Conservation (phyloP, 2,797 vertebrate genomes). For the Sebastes matsubarae region DNA sequence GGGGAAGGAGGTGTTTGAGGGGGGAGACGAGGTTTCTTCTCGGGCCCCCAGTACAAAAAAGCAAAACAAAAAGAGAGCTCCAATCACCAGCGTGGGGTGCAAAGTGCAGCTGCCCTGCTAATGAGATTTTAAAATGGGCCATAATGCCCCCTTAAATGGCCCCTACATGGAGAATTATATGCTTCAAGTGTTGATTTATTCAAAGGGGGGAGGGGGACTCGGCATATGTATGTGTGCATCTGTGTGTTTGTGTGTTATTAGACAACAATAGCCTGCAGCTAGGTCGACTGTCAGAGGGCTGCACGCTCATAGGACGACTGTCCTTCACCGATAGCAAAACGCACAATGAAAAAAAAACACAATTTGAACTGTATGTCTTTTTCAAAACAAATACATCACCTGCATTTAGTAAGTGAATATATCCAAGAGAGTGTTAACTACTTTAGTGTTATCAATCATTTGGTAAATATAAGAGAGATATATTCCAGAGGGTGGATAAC, state of each 20-base stretch:
- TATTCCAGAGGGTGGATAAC: neutral
- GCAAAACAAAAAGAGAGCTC: slow-evolving; percentile 77
- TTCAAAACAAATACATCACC: neutral
- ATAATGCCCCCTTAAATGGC: slow-evolving; percentile 82
- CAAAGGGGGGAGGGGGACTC: slow-evolving; percentile 50
- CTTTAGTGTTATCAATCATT: neutral
- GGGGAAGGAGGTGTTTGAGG: slow-evolving; percentile 22
- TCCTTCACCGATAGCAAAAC: slow-evolving; percentile 24
- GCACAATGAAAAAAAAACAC: neutral
- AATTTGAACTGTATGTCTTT: neutral
- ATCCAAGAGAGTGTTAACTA: neutral
- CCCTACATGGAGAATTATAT: slow-evolving; percentile 83
- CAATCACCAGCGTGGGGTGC: slow-evolving; percentile 80
- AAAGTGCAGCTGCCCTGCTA: slow-evolving; percentile 85
- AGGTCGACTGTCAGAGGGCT: slow-evolving; percentile 49
- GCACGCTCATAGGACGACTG: slow-evolving; percentile 11
- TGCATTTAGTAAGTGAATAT: neutral
- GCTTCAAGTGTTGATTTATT: slow-evolving; percentile 79
- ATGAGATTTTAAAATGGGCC: slow-evolving; percentile 86
- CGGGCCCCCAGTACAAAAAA: slow-evolving; percentile 57
- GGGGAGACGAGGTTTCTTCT: slow-evolving; percentile 38
- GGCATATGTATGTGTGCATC: slow-evolving; percentile 55
- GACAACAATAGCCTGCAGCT: slow-evolving; percentile 69
- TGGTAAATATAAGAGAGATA: neutral
- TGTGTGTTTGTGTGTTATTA: slow-evolving; percentile 65